Conservation (phyloP, 2,113 vertebrate species). For the Misgurnus anguillicaudatus region DNA sequence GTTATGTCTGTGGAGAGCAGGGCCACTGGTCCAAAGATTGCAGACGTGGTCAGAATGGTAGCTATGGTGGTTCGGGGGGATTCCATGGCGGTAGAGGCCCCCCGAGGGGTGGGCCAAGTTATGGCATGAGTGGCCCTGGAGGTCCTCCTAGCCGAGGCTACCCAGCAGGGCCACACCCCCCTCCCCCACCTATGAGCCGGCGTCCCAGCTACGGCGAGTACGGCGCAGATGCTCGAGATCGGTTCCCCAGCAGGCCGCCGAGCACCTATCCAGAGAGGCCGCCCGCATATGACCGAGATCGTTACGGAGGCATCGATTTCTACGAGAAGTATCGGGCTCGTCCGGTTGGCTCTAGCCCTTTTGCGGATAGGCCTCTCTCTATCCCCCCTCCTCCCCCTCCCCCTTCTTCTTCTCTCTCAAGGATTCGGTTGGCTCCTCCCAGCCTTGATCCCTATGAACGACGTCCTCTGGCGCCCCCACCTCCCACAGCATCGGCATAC, state of each 20-base stretch:
- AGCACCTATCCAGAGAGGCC: slow-evolving; percentile 60
- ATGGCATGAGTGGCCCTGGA: slow-evolving; percentile 61
- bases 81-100: slow-evolving; percentile 53
- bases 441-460: slow-evolving; percentile 80
- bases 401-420: slow-evolving; percentile 77
- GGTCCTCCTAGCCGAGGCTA: slow-evolving; percentile 62
- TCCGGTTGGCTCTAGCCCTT: slow-evolving; percentile 82
- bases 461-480: slow-evolving; percentile 73
- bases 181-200: slow-evolving; percentile 37
- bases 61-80: slow-evolving; percentile 64
- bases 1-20: slow-evolving; percentile 94
- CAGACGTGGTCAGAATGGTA: slow-evolving; percentile 79
- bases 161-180: slow-evolving; percentile 42
- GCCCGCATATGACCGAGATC: slow-evolving; percentile 58
- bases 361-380: slow-evolving; percentile 82
- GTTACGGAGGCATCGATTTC: slow-evolving; percentile 76
- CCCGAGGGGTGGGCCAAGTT: slow-evolving; percentile 54
- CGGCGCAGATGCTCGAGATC: slow-evolving; percentile 70
- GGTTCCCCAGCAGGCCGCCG: slow-evolving; percentile 62
- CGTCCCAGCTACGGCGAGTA: slow-evolving; percentile 63
- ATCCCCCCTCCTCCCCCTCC: slow-evolving; percentile 72
- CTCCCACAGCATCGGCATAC: slow-evolving; percentile 71
- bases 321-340: slow-evolving; percentile 91
- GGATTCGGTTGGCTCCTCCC: slow-evolving; percentile 76
- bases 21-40: slow-evolving; percentile 98